Base-by-base conservation (phyloP, 2,888 invertebrate species). In the Mimachlamys varia region DNA sequence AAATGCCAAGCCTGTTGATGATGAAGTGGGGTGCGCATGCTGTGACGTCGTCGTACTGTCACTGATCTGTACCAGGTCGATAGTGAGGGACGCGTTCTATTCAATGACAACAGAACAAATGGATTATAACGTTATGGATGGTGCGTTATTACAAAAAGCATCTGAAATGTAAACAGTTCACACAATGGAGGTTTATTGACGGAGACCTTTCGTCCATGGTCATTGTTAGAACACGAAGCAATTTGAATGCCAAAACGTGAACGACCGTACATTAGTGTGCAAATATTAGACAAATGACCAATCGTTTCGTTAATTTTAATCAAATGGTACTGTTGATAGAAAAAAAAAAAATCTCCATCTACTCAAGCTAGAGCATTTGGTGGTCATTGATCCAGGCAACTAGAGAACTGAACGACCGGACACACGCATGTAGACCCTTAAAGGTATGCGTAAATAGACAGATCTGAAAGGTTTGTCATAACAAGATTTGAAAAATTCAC, bases 271-370 rank as follows among this genome's bases (percentile, higher is more conserved):
- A 76, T 27, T 76, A 15, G 22, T 76, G 33, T 76, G 76, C 33
- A 76, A 76, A 76, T 33, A 76, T 33, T 76, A 76, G 2, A 76
- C 76, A 76, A 76, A 76, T 76, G 76, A 76, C 33, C 76, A 76
- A 76, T 33, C 76, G 33, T 22, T 27, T 76, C 33, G 76, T 76
- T 27, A 27, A 76, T 76, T 76, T 33, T 7, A 17, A 33, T 19
- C 76, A 76, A 76, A 27, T 76, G 76, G 27, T 33, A 12, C 33
- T 76, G 33, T 27, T 76, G 27, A 5, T 76, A 27, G 33, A 76
- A 76, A 33, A 12, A 76, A 76, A 33, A 12, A 27, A 76, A 4
- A 76, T 76, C 12, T 27, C 15, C 27, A 76, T 27, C 2, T 3
- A 62, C 53, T 7, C 62, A 62, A 22, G 62, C 22, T 7, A n/a